Percentiles rank a stretch among this genome's conserved stretches.
Conservation (phyloP, 2,888 invertebrate genomes). For the Ormyrus nitidulus region DNA sequence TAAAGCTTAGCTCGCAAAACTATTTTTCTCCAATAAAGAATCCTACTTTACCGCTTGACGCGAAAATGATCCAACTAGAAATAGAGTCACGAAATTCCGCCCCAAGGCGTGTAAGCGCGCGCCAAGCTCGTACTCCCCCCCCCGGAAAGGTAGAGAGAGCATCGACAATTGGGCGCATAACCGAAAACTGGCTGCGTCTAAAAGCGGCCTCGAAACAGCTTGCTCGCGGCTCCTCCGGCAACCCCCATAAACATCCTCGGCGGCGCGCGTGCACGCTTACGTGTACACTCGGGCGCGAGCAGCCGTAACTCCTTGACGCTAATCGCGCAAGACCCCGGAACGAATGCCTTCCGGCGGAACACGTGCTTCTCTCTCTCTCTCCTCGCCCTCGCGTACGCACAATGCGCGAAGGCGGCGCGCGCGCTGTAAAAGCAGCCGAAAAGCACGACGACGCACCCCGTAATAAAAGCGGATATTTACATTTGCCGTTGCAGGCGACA, state of each 20-base stretch:
- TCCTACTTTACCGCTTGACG: too few relatives aligned
- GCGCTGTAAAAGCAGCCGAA: neutral
- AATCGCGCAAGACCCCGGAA: constrained; percentile 49
- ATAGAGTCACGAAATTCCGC: too few relatives aligned
- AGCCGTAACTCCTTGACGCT: constrained; percentile 47
- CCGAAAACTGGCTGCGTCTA: neutral
- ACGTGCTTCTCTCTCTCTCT: constrained; percentile 21
- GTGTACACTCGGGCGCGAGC: neutral
- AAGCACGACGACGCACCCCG: neutral
- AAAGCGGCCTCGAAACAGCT: neutral
- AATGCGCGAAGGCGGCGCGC: too few relatives aligned
- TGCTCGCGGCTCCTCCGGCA: neutral
- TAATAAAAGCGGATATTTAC: neutral
- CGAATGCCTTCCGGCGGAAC: constrained; percentile 51
- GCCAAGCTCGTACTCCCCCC: neutral
- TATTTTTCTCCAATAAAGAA: too few relatives aligned
- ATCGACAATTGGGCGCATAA: neutral
- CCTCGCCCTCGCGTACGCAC: neutral
- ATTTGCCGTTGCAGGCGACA: constrained; percentile 25
- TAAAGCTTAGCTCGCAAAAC: too few relatives aligned
- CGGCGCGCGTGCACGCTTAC: neutral
- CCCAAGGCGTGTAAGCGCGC: too few relatives aligned
- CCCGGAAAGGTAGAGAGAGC: neutral
- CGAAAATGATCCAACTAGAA: too few relatives aligned
- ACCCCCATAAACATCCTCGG: neutral